phyloP scores from a whole-genome alignment of 2,888 invertebrate species.

The Rapana venosa region DNA sequence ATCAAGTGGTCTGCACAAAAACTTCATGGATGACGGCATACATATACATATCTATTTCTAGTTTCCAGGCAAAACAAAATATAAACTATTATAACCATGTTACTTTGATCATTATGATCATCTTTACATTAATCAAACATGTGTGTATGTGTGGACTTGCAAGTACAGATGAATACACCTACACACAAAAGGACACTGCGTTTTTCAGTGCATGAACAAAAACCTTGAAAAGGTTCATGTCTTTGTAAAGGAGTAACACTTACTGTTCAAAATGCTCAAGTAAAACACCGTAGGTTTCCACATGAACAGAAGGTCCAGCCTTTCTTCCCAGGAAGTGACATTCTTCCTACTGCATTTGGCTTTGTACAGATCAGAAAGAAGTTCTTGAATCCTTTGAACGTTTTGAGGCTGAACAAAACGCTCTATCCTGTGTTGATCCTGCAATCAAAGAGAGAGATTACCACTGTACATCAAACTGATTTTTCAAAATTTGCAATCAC shows the following conservation, averaged over 20 bases:
- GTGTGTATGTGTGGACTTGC: too few species aligned
- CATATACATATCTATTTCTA: not conserved
- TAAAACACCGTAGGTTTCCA: slow-evolving; percentile 18
- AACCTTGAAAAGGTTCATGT: too few species aligned
- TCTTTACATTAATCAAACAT: too few species aligned
- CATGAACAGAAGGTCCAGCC: not conserved
- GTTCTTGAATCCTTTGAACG: not conserved
- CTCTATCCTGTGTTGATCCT: not conserved
- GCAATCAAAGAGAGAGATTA: not conserved
- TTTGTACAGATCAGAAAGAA: not conserved
- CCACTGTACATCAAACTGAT: too few species aligned
- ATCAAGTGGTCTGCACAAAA: too few species aligned
- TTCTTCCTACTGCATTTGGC: not conserved
- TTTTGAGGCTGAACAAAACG: not conserved
- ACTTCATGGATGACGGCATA: not conserved
- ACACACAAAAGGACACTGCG: too few species aligned
- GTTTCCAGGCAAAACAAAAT: too few species aligned
- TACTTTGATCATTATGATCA: too few species aligned
- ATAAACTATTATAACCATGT: too few species aligned
- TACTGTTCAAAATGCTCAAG: not conserved
- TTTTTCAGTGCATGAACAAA: too few species aligned
- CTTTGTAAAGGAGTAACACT: not conserved
- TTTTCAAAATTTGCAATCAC: too few species aligned
- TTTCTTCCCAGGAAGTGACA: not conserved
- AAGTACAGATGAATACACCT: too few species aligned